phyloP scores from a whole-genome alignment of 2,113 vertebrate species.

The Serilophus lunatus region DNA sequence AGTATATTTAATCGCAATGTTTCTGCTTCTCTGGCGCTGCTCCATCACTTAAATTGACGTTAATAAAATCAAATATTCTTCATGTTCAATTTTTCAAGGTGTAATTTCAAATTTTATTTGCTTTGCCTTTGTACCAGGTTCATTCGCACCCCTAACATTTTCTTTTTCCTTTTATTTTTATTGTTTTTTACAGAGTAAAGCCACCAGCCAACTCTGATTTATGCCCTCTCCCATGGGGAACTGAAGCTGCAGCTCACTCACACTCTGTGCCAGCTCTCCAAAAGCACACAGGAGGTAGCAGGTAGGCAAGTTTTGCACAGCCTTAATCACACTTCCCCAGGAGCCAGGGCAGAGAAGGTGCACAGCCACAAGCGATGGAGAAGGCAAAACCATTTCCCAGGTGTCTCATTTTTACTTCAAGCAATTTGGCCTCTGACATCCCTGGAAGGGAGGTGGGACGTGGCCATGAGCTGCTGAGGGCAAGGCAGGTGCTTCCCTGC shows the following conservation, averaged over 20 bases:
- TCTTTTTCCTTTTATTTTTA: neutral
- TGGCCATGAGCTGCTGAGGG: rapidly evolving
- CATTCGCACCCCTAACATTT: neutral
- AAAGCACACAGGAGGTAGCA: neutral
- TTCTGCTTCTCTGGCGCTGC: neutral
- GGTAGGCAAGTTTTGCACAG: neutral
- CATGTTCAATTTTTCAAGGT: neutral
- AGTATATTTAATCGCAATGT: neutral
- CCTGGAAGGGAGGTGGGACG: neutral
- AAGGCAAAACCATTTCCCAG: neutral
- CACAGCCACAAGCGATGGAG: neutral
- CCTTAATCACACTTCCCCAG: neutral
- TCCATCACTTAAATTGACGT: neutral
- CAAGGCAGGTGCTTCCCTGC: neutral
- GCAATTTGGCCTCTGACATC: neutral
- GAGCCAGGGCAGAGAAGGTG: neutral
- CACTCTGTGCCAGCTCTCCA: neutral
- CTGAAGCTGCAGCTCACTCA: neutral
- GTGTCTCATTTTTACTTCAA: neutral
- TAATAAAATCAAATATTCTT: conserved; percentile 4
- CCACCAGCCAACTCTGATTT: neutral
- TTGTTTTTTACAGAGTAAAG: neutral
- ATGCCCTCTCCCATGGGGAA: neutral
- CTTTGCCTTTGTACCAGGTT: neutral
- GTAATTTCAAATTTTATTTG: neutral